Base-by-base conservation (phyloP, 2,113 vertebrate genomes). In the Toxotes chatareus region DNA sequence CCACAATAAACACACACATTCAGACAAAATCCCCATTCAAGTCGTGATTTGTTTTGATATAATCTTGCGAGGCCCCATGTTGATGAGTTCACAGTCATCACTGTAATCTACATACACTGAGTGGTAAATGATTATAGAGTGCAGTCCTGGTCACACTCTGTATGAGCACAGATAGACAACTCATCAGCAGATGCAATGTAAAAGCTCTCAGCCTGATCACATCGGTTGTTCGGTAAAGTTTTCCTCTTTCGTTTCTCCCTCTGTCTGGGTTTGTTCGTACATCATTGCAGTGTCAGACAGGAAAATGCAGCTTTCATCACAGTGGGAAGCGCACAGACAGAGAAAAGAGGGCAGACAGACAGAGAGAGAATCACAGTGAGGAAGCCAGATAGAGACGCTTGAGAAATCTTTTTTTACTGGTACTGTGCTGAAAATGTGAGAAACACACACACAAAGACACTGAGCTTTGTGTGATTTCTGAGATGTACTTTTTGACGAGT, bases 11-110 rank as follows among this genome's bases (percentile, higher is more conserved):
- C 74, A 72, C 53, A 49, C 78, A 84, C 55, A 78, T 38, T 68
- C 44, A 31, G 63, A 82, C 68, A 71, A 86, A 92, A 89, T 84
- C 86, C 73, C 40, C 32, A 42, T 66, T 84, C 27, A 27, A 40
- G n/a, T 34, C 21, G 7, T 74, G 69, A 83, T 87, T 68, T n/a
- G 21, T 19, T 88, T 66, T 34, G 47, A 80, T 84, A 36, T 83
- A 73, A 88, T 86, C 81, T 71, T 9, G 13, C 1, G 4, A 6
- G 36, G 5, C 7, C 3, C 5, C 16, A 59, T 68, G n/a, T 34
- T n/a, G 19, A 86, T 72, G 46, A 64, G 42, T 76, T 75, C 27
- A 69, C 57, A 4, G 21, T 64, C 44, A 23, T 57, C 36, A 46
- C 47, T 60, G 17, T 86, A 59, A 74, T 84, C 71, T 56, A 57